These are phyloP conservation scores for Brachionus paranguensis DNA, from an alignment of 1,140 invertebrate species.

Conservation along the genomic window DNA sequence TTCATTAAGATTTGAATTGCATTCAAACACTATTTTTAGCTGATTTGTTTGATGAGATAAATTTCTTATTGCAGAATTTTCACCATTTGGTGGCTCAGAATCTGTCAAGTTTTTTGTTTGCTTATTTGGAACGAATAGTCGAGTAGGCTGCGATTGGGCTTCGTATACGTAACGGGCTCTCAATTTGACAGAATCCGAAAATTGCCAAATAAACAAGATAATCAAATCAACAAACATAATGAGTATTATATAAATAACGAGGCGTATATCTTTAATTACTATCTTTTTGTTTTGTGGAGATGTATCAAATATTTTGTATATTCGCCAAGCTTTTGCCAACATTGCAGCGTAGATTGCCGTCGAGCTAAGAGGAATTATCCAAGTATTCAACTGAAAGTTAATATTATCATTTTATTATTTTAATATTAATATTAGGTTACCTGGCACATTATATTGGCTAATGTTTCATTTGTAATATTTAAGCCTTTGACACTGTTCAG, in stretches of 20 bases:
- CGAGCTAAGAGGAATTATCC: conserved; percentile 42
- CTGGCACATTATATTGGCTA: conserved; percentile 44
- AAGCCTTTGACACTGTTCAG: conserved; percentile 45
- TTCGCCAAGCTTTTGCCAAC: conserved; percentile 46
- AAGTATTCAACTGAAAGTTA: conserved; percentile 43
- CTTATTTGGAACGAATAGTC: background rate
- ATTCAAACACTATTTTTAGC: conserved; percentile 41
- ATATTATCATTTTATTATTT: background rate
- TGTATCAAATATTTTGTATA: conserved; percentile 45
- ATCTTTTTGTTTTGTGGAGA: conserved; percentile 43
- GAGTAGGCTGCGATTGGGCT: background rate
- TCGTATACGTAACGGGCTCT: conserved; percentile 36
- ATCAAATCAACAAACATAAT: conserved; percentile 43
- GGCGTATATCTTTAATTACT: conserved; percentile 44
- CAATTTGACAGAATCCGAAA: conserved; percentile 43
- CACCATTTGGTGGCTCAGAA: background rate
- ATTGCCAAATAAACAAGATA: conserved; percentile 44
- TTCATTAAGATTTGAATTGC: conserved; percentile 41
- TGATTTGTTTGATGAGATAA: conserved; percentile 31
- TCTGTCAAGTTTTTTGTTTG: background rate
- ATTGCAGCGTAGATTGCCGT: conserved; percentile 45
- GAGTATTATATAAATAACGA: conserved; percentile 43
- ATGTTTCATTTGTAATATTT: conserved; percentile 36
- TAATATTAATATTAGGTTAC: conserved; percentile 39
- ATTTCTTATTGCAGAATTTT: background rate